Conservation (phyloP, 2,888 invertebrate genomes). For the Apamea epomidion region DNA sequence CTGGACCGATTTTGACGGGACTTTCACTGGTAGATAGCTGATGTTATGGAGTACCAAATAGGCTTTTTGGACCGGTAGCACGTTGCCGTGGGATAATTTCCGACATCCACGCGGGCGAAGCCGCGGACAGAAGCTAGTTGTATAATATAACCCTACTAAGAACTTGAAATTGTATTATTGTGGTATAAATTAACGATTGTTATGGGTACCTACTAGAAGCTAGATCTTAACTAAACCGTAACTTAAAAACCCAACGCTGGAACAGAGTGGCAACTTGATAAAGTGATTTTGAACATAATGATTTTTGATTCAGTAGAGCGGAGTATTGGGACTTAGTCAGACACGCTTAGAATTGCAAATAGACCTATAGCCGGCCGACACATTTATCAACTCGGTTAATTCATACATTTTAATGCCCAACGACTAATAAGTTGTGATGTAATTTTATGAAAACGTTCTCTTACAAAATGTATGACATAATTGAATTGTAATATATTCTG, state of each 20-base stretch:
- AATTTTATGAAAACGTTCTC: constrained; percentile 17
- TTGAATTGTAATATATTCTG: constrained; percentile 41
- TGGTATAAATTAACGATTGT: constrained; percentile 11
- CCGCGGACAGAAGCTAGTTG: background rate
- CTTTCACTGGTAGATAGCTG: background rate
- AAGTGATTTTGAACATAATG: constrained; percentile 32
- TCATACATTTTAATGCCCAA: constrained; percentile 1
- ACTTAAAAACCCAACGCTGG: constrained; percentile 13
- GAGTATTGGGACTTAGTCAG: constrained; percentile 34
- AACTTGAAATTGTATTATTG: constrained; percentile 11
- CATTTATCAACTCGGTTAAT: constrained; percentile 3
- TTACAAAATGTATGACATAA: constrained; percentile 14
- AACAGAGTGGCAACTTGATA: constrained; percentile 23
- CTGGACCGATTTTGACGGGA: background rate
- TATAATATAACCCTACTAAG: background rate
- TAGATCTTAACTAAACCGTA: constrained; percentile 12
- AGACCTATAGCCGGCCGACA: constrained; percentile 4
- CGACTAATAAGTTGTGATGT: background rate
- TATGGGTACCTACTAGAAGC: background rate
- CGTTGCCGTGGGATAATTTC: background rate
- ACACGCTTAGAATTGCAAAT: constrained; percentile 44
- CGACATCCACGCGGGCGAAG: background rate
- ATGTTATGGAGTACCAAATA: background rate
- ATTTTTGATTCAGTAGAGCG: constrained; percentile 31
- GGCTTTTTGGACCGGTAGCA: background rate